A percentile compares a stretch with the other conserved stretches of the same genome.
Evolutionary conservation across 1,140 invertebrate species (phyloP).

Genomic region (Ladona fulva): DNA sequence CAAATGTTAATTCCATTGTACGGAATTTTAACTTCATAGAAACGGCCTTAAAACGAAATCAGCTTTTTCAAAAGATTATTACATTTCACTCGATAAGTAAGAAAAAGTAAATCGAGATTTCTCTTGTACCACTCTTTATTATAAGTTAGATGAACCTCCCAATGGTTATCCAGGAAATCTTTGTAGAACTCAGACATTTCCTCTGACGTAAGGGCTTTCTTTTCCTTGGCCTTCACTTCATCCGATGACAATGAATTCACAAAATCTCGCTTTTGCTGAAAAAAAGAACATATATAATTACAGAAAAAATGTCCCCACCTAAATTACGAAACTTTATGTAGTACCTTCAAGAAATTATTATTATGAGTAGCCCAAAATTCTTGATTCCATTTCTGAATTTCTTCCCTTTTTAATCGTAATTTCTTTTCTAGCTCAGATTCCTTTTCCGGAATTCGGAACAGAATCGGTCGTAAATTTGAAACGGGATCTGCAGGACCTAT

Average conservation of each 20-base stretch:
- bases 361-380: constrained; percentile 73
- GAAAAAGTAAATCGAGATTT: constrained; percentile 51
- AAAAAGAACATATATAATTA: constrained; percentile 24
- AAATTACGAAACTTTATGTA: constrained; percentile 13
- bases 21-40: too few relatives aligned
- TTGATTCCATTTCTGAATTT: constrained; percentile 71
- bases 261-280: constrained; percentile 57
- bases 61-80: not conserved
- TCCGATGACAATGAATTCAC: constrained; percentile 41
- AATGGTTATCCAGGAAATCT: constrained; percentile 66
- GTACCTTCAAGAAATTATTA: constrained; percentile 51
- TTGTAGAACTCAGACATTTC: constrained; percentile 83
- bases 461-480: constrained; percentile 64
- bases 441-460: constrained; percentile 48
- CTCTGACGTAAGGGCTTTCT: constrained; percentile 51
- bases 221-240: constrained; percentile 31
- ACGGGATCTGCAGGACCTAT: constrained; percentile 70
- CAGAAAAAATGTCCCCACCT: not conserved
- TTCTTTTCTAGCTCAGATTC: constrained; percentile 55
- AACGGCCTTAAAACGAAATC: too few relatives aligned
- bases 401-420: constrained; percentile 51
- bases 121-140: constrained; percentile 66
- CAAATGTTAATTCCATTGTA: too few relatives aligned
- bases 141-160: constrained; percentile 57
- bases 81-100: constrained; percentile 33